A percentile compares a stretch with the other conserved stretches of the same genome.
These are phyloP conservation scores for Coelopa pilipes DNA, from an alignment of 2,888 invertebrate genomes.

Conservation along the genomic window DNA sequence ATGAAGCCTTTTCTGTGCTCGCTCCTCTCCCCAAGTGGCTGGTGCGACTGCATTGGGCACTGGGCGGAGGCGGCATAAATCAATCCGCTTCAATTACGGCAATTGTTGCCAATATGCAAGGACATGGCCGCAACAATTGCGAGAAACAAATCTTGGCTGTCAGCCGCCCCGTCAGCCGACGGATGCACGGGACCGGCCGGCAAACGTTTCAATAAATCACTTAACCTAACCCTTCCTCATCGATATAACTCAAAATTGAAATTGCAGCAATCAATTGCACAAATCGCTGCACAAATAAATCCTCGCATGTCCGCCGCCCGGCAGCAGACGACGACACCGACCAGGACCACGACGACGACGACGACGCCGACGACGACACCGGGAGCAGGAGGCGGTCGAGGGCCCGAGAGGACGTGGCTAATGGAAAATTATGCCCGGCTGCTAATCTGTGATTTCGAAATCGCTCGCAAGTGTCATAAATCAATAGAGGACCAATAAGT, in stretches of 20 bases:
- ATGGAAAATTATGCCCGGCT: constrained; percentile 47
- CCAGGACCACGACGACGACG: too few species aligned
- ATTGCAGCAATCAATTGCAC: constrained; percentile 65
- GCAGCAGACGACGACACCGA: background rate
- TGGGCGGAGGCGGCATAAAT: constrained; percentile 8
- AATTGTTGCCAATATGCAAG: constrained; percentile 34
- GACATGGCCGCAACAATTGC: constrained; percentile 20
- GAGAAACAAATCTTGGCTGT: constrained; percentile 28
- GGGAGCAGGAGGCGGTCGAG: background rate
- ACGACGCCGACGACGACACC: too few species aligned
- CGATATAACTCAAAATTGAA: constrained; percentile 63
- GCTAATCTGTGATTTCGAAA: constrained; percentile 64
- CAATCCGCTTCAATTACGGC: constrained; percentile 28
- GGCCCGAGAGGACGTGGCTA: background rate
- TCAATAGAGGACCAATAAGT: constrained; percentile 66
- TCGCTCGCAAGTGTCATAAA: constrained; percentile 66
- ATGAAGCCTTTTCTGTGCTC: too few species aligned
- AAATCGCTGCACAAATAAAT: constrained; percentile 48
- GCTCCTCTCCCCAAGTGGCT: too few species aligned
- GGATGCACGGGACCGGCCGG: constrained; percentile 12
- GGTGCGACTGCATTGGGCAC: too few species aligned
- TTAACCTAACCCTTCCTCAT: constrained; percentile 31
- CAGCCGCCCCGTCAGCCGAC: constrained; percentile 11
- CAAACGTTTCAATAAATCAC: constrained; percentile 34
- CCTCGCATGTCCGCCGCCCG: background rate